phyloP scores from a whole-genome alignment of 2,113 vertebrate species.

The Heterochromis multidens region DNA sequence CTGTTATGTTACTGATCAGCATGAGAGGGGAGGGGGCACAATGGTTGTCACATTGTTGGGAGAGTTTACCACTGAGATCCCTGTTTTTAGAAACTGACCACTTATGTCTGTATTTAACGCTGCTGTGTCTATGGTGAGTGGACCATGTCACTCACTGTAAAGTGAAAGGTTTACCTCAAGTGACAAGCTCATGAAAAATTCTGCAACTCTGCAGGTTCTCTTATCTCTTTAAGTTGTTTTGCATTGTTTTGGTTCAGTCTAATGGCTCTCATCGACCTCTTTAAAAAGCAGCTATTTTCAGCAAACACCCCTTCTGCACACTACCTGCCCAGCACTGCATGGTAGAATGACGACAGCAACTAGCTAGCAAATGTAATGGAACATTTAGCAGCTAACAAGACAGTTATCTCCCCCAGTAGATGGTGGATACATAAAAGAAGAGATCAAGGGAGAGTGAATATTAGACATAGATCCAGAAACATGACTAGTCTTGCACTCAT shows the following conservation, averaged over 20 bases:
- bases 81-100: too few relatives aligned
- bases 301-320: neutral
- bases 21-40: neutral
- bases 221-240: neutral
- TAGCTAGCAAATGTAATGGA: neutral
- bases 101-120: neutral
- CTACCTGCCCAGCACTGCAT: neutral
- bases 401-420: neutral
- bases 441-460: neutral
- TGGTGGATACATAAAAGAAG: neutral
- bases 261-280: neutral
- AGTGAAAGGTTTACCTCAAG: neutral
- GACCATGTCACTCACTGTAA: neutral
- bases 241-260: neutral
- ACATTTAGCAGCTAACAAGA: neutral
- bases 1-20: neutral
- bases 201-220: neutral
- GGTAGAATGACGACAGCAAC: neutral
- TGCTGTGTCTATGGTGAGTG: neutral
- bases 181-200: neutral
- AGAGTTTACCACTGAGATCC: too few relatives aligned
- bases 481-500: too few relatives aligned
- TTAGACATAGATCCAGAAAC: too few relatives aligned
- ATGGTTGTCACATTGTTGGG: neutral
- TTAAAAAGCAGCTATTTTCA: neutral